A percentile compares a stretch with the other conserved stretches of the same genome.
These are phyloP conservation scores for Peromyscus attwateri DNA, from an alignment of 2,797 vertebrate genomes.

Conservation along the genomic window DNA sequence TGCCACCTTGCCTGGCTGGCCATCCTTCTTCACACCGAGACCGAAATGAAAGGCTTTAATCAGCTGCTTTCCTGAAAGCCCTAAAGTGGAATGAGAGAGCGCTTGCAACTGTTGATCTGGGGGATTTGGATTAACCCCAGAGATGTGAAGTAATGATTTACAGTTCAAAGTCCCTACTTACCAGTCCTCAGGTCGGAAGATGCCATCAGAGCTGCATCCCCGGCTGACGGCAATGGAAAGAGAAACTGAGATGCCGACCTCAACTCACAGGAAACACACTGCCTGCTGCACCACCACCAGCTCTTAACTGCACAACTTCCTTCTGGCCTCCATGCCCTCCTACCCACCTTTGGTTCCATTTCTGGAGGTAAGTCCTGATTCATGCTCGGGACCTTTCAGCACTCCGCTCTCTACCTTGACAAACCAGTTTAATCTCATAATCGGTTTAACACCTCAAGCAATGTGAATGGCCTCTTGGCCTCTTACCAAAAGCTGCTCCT, in stretches of 20 bases:
- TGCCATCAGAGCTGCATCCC: not conserved
- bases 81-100: not conserved
- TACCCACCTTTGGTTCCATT: not conserved
- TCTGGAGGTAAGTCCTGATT: not conserved
- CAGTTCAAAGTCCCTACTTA: not conserved
- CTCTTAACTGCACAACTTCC: not conserved
- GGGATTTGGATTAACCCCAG: not conserved
- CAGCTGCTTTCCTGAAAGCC: not conserved
- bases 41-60: not conserved
- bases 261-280: not conserved
- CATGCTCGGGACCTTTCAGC: not conserved
- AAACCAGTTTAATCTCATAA: not conserved
- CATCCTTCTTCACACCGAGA: not conserved
- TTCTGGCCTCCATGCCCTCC: not conserved
- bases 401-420: not conserved
- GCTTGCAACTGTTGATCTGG: not conserved
- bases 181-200: not conserved
- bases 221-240: not conserved
- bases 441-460: not conserved
- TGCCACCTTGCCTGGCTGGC: not conserved
- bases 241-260: not conserved
- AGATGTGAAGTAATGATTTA: not conserved
- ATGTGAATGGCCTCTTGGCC: not conserved
- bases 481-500: not conserved
- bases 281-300: rapidly evolving